phyloP scores from a whole-genome alignment of 1,140 invertebrate species.

The Andricus grossulariae region DNA sequence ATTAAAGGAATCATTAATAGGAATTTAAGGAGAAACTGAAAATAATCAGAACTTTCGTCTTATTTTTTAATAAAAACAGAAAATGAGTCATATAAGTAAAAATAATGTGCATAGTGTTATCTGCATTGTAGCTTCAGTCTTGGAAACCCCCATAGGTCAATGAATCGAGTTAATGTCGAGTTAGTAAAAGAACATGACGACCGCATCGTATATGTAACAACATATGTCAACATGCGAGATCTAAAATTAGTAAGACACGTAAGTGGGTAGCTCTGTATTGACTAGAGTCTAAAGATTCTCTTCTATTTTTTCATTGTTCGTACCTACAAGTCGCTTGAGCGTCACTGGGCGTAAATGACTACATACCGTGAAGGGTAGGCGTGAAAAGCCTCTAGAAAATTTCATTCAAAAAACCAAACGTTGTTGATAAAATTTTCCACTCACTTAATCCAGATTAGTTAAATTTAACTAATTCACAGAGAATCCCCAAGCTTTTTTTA shows the following conservation, averaged over 20 bases:
- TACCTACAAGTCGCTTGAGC: not conserved
- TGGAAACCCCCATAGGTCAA: conserved; percentile 20
- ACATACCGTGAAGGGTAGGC: not conserved
- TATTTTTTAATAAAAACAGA: too few species aligned
- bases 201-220: conserved; percentile 21
- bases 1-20: too few species aligned
- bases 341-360: conserved; percentile 15
- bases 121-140: not conserved
- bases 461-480: too few species aligned
- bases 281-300: conserved; percentile 17
- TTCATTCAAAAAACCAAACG: conserved; percentile 7
- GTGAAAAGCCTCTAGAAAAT: conserved; percentile 25
- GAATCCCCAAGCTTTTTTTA: too few species aligned
- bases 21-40: too few species aligned
- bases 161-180: not conserved
- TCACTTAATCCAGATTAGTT: too few species aligned
- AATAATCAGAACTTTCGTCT: too few species aligned
- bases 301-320: conserved; percentile 3
- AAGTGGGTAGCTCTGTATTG: not conserved
- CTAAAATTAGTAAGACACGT: conserved; percentile 23
- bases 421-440: too few species aligned
- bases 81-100: too few species aligned
- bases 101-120: too few species aligned
- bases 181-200: conserved; percentile 8
- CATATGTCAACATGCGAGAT: not conserved